Base-by-base conservation (phyloP, 2,888 invertebrate species). In the Agrotis exclamationis region DNA sequence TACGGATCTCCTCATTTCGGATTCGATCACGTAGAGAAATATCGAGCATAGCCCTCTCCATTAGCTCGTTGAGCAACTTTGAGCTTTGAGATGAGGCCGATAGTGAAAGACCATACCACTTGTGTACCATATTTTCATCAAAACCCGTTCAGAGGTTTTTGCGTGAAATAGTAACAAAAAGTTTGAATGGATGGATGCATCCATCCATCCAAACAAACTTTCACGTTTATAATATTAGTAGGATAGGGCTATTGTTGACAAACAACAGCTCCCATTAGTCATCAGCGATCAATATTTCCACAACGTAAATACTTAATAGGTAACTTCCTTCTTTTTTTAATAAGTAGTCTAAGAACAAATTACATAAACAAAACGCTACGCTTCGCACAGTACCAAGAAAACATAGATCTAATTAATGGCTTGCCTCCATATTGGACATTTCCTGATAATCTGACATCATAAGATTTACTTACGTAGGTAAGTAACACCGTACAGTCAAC, bases 401-500 rank as follows among this genome's bases (percentile, higher is more conserved):
- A 33, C 14, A 13, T 33, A 56, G 14, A 18, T 28, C n/a, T 18
- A 54, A 33, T n/a, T 54, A 54, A 54, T 54, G n/a, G 33, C 33
- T n/a, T 56, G n/a, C 6, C 11, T 33, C 14, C 39, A 11, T 33
- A 56, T 24, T 14, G 14, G 6, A 56, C 3, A n/a, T 14, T 56
- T 33, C 56, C n/a, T 7, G n/a, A n/a, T 56, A 56, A 56, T 56
- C n/a, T 56, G 33, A 65, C 65, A 54, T 69, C 65, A 68, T 68
- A 11, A 2, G 45, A 7, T 63, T 3, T 53, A 39, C 54, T 9
- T 63, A 44, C 2, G 11, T 3, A 28, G 6, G 28, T 28, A 39
- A 11, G 39, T 11, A 39, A 39, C 28, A 28, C 50, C 2, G 39
- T 63, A 39, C 39, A 63, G 39, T 44, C 24, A n/a, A 56, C 24